These are phyloP conservation scores for Montipora capitata DNA, from an alignment of 92 coral and sea anemone genomes.

Conservation along the genomic window DNA sequence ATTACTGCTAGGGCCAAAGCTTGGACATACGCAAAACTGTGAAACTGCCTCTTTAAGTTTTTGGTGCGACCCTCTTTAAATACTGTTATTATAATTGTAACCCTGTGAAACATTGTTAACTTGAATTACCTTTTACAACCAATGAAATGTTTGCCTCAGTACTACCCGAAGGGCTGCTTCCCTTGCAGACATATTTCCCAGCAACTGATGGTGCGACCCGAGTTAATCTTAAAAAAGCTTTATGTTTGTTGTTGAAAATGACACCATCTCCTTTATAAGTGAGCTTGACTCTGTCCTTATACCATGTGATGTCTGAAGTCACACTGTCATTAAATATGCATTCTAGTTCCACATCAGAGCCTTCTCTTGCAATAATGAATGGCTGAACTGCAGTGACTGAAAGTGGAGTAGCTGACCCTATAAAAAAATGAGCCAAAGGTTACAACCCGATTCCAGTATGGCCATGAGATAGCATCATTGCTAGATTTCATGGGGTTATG, in stretches of 20 bases:
- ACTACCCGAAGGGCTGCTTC: slow-evolving; percentile 60
- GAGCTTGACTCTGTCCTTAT: slow-evolving; percentile 50
- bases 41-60: too few relatives aligned
- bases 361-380: slow-evolving; percentile 16
- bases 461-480: too few relatives aligned
- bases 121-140: too few relatives aligned
- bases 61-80: neutral
- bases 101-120: too few relatives aligned
- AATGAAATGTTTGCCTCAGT: slow-evolving; percentile 19
- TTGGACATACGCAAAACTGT: too few relatives aligned
- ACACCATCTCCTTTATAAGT: neutral
- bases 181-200: neutral
- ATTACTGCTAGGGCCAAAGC: too few relatives aligned
- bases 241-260: slow-evolving; percentile 20
- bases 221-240: slow-evolving; percentile 41
- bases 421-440: neutral
- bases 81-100: neutral
- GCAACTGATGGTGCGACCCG: neutral
- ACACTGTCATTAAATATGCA: slow-evolving; percentile 74
- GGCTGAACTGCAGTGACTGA: slow-evolving; percentile 38
- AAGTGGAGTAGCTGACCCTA: slow-evolving; percentile 40
- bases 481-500: too few relatives aligned
- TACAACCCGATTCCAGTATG: too few relatives aligned
- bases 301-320: slow-evolving; percentile 72
- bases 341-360: slow-evolving; percentile 59